These are phyloP conservation scores for Heliconius erato DNA, from an alignment of 2,888 invertebrate genomes.

Conservation along the genomic window DNA sequence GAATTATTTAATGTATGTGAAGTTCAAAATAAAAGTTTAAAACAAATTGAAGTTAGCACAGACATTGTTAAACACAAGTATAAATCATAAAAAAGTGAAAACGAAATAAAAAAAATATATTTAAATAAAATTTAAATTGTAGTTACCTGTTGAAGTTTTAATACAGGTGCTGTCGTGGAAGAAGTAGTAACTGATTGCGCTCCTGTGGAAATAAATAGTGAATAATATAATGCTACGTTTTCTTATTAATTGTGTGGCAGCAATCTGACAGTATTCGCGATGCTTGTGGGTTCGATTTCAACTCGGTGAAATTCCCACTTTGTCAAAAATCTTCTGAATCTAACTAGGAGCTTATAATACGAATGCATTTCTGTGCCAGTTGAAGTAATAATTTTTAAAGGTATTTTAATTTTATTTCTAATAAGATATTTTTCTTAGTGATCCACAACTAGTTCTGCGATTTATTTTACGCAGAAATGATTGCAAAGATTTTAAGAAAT, in stretches of 20 bases:
- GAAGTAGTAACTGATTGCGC: constrained; percentile 73
- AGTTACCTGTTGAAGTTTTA: constrained; percentile 80
- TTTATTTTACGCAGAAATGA: neutral
- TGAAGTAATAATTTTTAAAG: too few species aligned
- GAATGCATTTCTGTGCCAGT: too few species aligned
- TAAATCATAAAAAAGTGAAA: constrained; percentile 3
- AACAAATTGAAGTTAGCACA: constrained; percentile 2
- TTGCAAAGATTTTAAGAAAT: neutral
- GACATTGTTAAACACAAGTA: neutral
- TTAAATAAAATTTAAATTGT: neutral
- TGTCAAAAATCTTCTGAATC: too few species aligned
- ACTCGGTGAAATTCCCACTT: too few species aligned
- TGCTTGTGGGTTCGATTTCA: too few species aligned
- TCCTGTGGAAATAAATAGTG: constrained; percentile 58
- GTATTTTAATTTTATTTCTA: too few species aligned
- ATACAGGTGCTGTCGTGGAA: constrained; percentile 71
- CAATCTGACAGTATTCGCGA: too few species aligned
- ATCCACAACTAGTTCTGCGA: neutral
- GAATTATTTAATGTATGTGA: neutral
- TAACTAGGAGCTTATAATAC: too few species aligned
- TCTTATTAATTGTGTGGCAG: neutral
- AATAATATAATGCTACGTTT: neutral
- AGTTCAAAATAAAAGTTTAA: neutral
- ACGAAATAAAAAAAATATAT: neutral
- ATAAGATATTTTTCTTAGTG: neutral